A percentile compares a stretch with the other conserved stretches of the same genome.
These are phyloP conservation scores for Anorthoa munda DNA, from an alignment of 2,888 invertebrate species.

Conservation along the genomic window DNA sequence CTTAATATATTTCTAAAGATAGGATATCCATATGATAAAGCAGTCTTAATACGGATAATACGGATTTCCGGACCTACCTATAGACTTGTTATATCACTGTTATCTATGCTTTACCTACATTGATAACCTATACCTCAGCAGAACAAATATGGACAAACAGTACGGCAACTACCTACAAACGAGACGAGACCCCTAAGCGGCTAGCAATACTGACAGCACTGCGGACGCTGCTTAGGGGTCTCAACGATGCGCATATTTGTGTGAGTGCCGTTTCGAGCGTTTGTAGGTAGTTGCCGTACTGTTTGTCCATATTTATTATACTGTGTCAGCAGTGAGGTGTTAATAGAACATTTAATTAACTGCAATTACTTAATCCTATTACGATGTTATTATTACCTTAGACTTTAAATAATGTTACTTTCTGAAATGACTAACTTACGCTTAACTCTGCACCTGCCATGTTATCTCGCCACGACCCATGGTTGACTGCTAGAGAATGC, in stretches of 20 bases:
- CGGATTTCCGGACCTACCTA: constrained; percentile 2
- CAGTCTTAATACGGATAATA: neutral
- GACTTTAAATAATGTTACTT: neutral
- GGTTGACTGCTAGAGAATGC: no score
- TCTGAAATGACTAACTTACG: neutral
- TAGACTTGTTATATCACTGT: neutral
- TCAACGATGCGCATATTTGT: no score
- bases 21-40: constrained; percentile 1
- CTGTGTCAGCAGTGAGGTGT: neutral
- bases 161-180: no score
- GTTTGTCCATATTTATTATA: no score
- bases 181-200: no score
- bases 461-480: no score
- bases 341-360: neutral
- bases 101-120: neutral
- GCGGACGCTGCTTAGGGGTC: no score
- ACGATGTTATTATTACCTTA: neutral
- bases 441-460: no score
- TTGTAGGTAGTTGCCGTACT: no score
- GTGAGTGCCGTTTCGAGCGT: no score
- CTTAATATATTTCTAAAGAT: neutral
- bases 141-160: no score
- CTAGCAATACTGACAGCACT: no score
- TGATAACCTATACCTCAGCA: neutral
- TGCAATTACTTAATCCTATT: neutral